A percentile compares a stretch with the other conserved stretches of the same genome.
These are phyloP conservation scores for Strigops habroptila DNA, from an alignment of 2,113 vertebrate genomes.

Conservation along the genomic window DNA sequence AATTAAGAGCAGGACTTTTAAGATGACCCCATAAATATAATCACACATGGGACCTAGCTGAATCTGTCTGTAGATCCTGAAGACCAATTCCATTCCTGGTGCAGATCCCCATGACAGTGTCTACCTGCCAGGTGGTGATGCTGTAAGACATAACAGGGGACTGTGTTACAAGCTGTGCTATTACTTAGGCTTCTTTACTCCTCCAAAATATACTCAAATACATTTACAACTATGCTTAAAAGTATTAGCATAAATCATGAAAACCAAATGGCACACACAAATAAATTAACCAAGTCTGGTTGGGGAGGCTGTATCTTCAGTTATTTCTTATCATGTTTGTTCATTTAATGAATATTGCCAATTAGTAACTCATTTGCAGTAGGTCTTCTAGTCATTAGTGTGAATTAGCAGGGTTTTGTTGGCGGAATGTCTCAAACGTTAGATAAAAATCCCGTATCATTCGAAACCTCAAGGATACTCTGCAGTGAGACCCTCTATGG, in stretches of 20 bases:
- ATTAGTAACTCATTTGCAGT: slow-evolving; percentile 51
- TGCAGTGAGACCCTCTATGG: background rate
- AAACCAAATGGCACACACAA: background rate
- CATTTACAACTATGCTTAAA: background rate
- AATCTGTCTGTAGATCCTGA: background rate
- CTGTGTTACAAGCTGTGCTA: background rate
- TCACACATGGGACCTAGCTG: background rate
- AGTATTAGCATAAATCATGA: slow-evolving; percentile 20
- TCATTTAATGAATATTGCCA: slow-evolving; percentile 46
- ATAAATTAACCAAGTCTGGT: background rate
- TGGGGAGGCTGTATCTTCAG: background rate
- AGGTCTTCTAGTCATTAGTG: slow-evolving; percentile 10
- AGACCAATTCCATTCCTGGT: background rate
- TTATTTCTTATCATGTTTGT: slow-evolving; percentile 19
- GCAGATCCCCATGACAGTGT: background rate
- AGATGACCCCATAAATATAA: background rate
- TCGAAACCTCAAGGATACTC: background rate
- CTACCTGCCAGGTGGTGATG: background rate
- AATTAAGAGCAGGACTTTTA: background rate
- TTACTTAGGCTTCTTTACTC: background rate
- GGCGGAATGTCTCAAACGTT: background rate
- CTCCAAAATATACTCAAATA: background rate
- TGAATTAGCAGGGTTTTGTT: slow-evolving; percentile 39
- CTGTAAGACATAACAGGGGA: background rate
- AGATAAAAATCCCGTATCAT: background rate